Conservation (phyloP, 2,797 vertebrate genomes). For the Fistularia commersonii region DNA sequence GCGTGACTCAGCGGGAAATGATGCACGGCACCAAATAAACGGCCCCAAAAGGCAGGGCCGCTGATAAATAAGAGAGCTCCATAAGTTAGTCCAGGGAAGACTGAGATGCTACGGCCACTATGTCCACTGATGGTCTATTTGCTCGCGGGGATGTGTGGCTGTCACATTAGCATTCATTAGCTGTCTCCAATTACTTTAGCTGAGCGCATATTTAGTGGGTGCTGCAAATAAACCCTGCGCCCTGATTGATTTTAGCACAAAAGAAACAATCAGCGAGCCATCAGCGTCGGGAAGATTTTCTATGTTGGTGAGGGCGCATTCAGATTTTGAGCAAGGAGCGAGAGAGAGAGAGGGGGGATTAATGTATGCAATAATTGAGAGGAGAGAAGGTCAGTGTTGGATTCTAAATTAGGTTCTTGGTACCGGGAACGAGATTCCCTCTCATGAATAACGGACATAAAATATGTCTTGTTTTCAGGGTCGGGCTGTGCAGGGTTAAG, state of each 20-base stretch:
- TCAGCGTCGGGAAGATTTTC: constrained; percentile 11
- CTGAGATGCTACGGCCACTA: background rate
- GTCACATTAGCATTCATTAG: constrained; percentile 14
- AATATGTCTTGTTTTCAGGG: constrained; percentile 20
- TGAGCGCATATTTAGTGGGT: constrained; percentile 20
- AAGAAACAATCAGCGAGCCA: constrained; percentile 36
- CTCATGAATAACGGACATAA: constrained; percentile 35
- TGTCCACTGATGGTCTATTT: background rate
- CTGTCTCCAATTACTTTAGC: constrained; percentile 23
- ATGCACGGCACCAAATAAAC: constrained; percentile 5
- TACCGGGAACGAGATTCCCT: constrained; percentile 36
- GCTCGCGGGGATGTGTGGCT: constrained; percentile 3
- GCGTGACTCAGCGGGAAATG: constrained; percentile 12
- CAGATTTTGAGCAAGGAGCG: constrained; percentile 11
- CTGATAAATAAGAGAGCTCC: background rate
- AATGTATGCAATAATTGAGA: constrained; percentile 53
- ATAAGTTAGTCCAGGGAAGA: background rate
- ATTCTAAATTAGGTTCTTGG: constrained; percentile 39
- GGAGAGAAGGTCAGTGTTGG: constrained; percentile 33
- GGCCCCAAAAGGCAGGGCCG: constrained; percentile 18
- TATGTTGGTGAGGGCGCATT: background rate
- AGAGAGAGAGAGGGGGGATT: constrained; percentile 28
- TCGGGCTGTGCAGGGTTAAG: constrained; percentile 2
- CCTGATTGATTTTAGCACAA: constrained; percentile 41
- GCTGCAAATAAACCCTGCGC: constrained; percentile 20